A percentile compares a stretch with the other conserved stretches of the same genome.
Conservation (phyloP, 2,797 vertebrate genomes). For the Cottoperca gobio region DNA sequence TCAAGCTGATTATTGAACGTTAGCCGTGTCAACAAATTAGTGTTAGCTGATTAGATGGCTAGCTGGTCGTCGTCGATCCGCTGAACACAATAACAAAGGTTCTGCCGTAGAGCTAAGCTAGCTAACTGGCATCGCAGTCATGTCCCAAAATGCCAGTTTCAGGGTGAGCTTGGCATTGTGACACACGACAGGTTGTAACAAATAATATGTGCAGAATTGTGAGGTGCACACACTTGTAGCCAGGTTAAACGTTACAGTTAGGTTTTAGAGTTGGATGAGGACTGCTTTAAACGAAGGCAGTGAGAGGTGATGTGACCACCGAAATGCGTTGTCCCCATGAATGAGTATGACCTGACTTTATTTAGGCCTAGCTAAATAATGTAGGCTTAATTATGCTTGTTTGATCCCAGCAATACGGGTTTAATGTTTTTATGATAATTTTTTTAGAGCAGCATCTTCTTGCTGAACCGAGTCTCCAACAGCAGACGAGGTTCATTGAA, state of each 20-base stretch:
- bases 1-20: slow-evolving; percentile 20
- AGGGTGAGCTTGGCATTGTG: slow-evolving; percentile 10
- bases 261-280: neutral
- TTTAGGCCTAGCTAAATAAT: slow-evolving; percentile 50
- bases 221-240: too few species aligned
- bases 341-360: slow-evolving; percentile 49
- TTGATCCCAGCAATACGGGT: neutral
- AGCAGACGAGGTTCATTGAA: neutral
- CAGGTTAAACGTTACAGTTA: neutral
- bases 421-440: neutral
- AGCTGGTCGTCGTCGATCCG: slow-evolving; percentile 59
- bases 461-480: neutral
- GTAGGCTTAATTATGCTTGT: slow-evolving; percentile 1
- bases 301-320: slow-evolving; percentile 24
- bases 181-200: neutral
- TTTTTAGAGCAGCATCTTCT: neutral
- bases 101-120: slow-evolving; percentile 53
- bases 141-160: slow-evolving; percentile 38
- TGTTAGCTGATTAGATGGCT: slow-evolving; percentile 45
- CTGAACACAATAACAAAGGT: slow-evolving; percentile 79
- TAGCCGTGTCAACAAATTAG: slow-evolving; percentile 43
- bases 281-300: neutral
- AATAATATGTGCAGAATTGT: too few species aligned
- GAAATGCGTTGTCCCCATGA: slow-evolving; percentile 48
- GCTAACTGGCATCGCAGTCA: slow-evolving; percentile 55